phyloP scores from a whole-genome alignment of 2,888 invertebrate species.

The Pollenia angustigena region DNA sequence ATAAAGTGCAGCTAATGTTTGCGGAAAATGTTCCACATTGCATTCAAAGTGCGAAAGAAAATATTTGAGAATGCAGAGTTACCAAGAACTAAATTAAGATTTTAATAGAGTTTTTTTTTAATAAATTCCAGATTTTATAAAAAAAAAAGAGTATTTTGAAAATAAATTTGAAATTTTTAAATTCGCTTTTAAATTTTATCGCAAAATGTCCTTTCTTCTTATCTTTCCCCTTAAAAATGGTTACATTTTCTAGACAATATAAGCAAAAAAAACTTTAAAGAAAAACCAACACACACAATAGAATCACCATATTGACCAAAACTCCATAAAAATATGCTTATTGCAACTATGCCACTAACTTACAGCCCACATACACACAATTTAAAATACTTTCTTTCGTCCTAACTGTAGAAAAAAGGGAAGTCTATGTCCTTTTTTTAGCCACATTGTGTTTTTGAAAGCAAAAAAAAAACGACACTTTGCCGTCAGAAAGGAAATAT shows the following conservation, averaged over 20 bases:
- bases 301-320: constrained; percentile 66
- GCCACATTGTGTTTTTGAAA: neutral
- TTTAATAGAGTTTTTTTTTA: too few relatives aligned
- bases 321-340: constrained; percentile 48
- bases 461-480: constrained; percentile 21
- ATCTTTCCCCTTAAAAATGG: neutral
- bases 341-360: constrained; percentile 45
- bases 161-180: neutral
- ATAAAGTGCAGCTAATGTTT: too few relatives aligned
- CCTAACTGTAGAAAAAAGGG: constrained; percentile 73
- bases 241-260: constrained; percentile 39
- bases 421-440: constrained; percentile 79
- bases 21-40: too few relatives aligned
- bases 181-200: constrained; percentile 5
- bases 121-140: too few relatives aligned
- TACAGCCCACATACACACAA: constrained; percentile 47
- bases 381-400: constrained; percentile 5
- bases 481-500: constrained; percentile 56
- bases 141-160: neutral
- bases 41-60: too few relatives aligned
- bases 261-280: constrained; percentile 31
- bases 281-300: constrained; percentile 44
- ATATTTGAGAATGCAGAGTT: too few relatives aligned
- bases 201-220: neutral
- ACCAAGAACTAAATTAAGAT: too few relatives aligned